These are phyloP conservation scores for Aplochiton taeniatus DNA, from an alignment of 2,797 vertebrate genomes.

Conservation along the genomic window DNA sequence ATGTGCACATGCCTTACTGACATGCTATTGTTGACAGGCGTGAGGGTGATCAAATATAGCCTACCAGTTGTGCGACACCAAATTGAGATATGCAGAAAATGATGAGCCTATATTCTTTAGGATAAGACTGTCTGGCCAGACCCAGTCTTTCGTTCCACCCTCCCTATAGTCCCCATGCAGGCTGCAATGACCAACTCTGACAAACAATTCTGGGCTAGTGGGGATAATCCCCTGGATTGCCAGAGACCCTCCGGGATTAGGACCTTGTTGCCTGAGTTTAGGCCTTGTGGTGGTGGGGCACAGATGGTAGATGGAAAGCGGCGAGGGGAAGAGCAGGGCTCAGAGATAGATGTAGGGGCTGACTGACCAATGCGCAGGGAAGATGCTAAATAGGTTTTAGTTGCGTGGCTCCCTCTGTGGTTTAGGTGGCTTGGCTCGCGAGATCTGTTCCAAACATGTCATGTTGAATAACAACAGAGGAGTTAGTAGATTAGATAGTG, in stretches of 20 bases:
- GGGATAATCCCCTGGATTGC: slow-evolving; percentile 71
- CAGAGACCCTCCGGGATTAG: slow-evolving; percentile 71
- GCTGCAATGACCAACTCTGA: slow-evolving; percentile 41
- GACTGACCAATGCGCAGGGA: not conserved
- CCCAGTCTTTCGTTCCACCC: slow-evolving; percentile 38
- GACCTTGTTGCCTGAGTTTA: slow-evolving; percentile 54
- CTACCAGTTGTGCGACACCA: too few species aligned
- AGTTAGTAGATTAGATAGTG: too few species aligned
- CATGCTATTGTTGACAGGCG: too few species aligned
- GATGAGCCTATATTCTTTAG: slow-evolving; percentile 42
- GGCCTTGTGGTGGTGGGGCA: slow-evolving; percentile 35
- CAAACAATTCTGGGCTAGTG: slow-evolving; percentile 40
- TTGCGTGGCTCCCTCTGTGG: slow-evolving; percentile 13
- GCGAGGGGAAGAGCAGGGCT: slow-evolving; percentile 3
- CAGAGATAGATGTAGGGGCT: not conserved
- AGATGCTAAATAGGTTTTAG: slow-evolving; percentile 9
- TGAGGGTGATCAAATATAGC: too few species aligned
- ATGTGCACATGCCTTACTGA: too few species aligned
- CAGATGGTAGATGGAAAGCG: slow-evolving; percentile 4
- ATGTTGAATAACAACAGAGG: too few species aligned
- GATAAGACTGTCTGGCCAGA: slow-evolving; percentile 50
- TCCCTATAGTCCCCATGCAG: slow-evolving; percentile 35
- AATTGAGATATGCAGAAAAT: not conserved
- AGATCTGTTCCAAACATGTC: not conserved
- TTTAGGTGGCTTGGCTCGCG: slow-evolving; percentile 8